Conservation (phyloP, 2,888 invertebrate genomes). For the Tipula lateralis region DNA sequence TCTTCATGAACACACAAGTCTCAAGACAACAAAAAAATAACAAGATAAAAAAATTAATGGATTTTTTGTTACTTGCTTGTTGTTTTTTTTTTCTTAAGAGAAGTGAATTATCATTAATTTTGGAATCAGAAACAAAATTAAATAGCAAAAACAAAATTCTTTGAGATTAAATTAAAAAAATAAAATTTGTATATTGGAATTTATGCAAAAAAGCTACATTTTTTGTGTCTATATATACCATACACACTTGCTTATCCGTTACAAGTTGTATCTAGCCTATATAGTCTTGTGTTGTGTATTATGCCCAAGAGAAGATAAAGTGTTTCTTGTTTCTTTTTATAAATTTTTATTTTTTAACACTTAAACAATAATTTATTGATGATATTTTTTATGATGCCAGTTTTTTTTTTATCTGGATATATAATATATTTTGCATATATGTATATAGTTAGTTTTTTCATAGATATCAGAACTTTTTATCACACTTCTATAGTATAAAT, state of each 20-base stretch:
- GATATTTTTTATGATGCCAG: background rate
- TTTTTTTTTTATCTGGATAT: background rate
- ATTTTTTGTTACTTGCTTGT: background rate
- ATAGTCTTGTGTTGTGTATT: background rate
- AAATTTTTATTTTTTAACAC: background rate
- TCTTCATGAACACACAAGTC: conserved; percentile 11
- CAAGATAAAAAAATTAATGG: background rate
- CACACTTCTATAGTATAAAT: background rate
- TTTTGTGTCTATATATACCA: background rate
- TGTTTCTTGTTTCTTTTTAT: background rate
- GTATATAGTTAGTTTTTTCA: background rate
- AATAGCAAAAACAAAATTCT: background rate
- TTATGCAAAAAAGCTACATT: background rate
- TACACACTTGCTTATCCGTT: background rate
- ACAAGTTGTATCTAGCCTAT: background rate
- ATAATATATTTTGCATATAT: no score
- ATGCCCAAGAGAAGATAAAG: background rate
- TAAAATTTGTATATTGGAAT: background rate
- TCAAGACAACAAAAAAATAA: background rate
- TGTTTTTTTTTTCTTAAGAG: background rate
- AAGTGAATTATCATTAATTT: conserved; percentile 19
- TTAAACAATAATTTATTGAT: conserved; percentile 19
- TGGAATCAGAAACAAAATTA: background rate
- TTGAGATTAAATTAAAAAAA: background rate
- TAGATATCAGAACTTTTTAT: background rate